Base-by-base conservation (phyloP, 2,888 invertebrate species). In the Himalopsyche japonica region DNA sequence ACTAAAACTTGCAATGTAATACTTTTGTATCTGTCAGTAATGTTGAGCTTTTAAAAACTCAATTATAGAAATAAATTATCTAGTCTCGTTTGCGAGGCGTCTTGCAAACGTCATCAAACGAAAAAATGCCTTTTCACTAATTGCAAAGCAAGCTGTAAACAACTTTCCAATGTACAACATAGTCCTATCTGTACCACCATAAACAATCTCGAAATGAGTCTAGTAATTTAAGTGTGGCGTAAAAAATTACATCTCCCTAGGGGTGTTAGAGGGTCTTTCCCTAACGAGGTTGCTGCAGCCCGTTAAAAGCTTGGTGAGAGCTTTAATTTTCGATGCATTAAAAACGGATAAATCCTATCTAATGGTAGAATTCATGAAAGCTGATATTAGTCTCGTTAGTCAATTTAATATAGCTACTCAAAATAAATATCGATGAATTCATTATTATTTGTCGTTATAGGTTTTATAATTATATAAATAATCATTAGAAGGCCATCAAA, bases 291-390 rank as follows among this genome's bases (percentile, higher is more conserved):
- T 57, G 57, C 57, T 57, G 57, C 57, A 57, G 57, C 57, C 57
- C 57, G 57, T 57, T 57, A 57, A 57, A 57, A 57, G 20, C 57
- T 57, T 57, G 57, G 57, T 57, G 57, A 57, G 84, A 81, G 78
- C 84, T 79, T 81, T 83, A 77, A 64, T 34, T 78, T 37, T 37
- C 78, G 37, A 64, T 81, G 78, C 84, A 84, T 84, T 81, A 84
- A 84, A 81, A 84, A 84, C 43, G 78, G 70, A 81, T 84, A 84
- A 84, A 84, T 84, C 70, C 34, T 79, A 77, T 32, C 48, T 77
- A 78, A 81, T 77, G 78, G 81, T 79, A 32, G 37, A 48, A 57
- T 24, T 10, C 24, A 20, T 7, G 57, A 57, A 24, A 57, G 57
- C 24, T 57, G 57, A 57, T 15, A 15, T 15, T 43, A 4, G 15